Base-by-base conservation (phyloP, 1,140 invertebrate genomes). In the Trichonephila clavipes region DNA sequence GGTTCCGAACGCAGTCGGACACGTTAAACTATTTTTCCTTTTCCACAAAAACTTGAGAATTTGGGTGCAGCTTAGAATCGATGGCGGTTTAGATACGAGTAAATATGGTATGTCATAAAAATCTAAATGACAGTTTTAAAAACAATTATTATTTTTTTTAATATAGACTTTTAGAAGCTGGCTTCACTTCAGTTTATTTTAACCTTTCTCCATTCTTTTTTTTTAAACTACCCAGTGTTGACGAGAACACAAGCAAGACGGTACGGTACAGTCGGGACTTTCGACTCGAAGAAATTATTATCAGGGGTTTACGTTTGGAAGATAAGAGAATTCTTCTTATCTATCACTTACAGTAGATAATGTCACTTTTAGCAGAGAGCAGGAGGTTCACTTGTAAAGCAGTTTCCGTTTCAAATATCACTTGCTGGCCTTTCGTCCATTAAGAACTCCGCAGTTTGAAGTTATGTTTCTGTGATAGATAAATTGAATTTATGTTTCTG, bases 341-440 rank as follows among this genome's bases (percentile, higher is more conserved):
- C 89, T 51, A 51, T 28, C 64, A 34, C 69, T 34, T 40, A 21
- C n/a, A 61, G 44, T 16, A 82, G 89, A 90, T 90, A 90, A 16
- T 82, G 89, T 90, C 89, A 90, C 87, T 89, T 89, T 44, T 89
- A 44, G 64, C 62, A 66, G n/a, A 89, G 66, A 72, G 12, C 40
- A 89, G 64, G 62, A 40, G 44, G 88, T 66, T 83, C 82, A 64
- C 83, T 92, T 83, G 66, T 77, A 85, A 92, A 87, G 83, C 83
- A 87, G 83, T 87, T 92, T 92, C 91, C 83, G 91, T 87, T 92
- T 92, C 83, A 59, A 92, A 92, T 87, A 83, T 92, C 90, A 8
- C 21, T 58, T 61, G 44, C 14, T 90, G 6, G 58, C 51, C 14
- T 19, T 40, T n/a, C 21, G 8, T 34, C 24, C 72, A 81, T 82